A percentile compares a stretch with the other conserved stretches of the same genome.
Evolutionary conservation across 2,888 invertebrate genomes (phyloP).

Genomic region (Chymomyza procnemis): DNA sequence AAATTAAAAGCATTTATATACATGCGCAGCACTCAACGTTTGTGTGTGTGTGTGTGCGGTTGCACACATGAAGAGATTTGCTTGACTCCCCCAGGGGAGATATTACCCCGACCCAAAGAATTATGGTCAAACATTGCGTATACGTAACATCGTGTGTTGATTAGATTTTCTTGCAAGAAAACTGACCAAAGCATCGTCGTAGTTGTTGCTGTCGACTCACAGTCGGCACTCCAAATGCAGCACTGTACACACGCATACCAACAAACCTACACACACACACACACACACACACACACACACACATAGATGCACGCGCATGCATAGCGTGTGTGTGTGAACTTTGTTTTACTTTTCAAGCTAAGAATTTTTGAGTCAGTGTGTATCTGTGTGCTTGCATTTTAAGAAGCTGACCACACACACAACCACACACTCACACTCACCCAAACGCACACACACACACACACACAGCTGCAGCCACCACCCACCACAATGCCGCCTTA

Average conservation of each 20-base stretch:
- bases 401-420: slow-evolving; percentile 47
- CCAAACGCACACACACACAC: slow-evolving; percentile 31
- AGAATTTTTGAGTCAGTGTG: slow-evolving; percentile 52
- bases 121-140: slow-evolving; percentile 51
- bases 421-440: slow-evolving; percentile 31
- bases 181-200: slow-evolving; percentile 62
- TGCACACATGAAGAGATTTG: background rate
- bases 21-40: slow-evolving; percentile 1
- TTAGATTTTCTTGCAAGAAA: slow-evolving; percentile 72
- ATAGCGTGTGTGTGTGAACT: slow-evolving; percentile 26
- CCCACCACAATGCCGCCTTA: background rate
- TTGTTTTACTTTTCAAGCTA: slow-evolving; percentile 59
- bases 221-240: slow-evolving; percentile 13
- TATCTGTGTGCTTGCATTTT: slow-evolving; percentile 35
- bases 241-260: slow-evolving; percentile 15
- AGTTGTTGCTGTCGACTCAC: background rate
- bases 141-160: slow-evolving; percentile 66
- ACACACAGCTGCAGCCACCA: slow-evolving; percentile 21
- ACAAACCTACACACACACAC: slow-evolving; percentile 30
- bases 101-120: slow-evolving; percentile 3
- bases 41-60: slow-evolving; percentile 3
- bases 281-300: slow-evolving; percentile 36
- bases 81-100: background rate
- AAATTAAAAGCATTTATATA: slow-evolving; percentile 8
- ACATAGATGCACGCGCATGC: slow-evolving; percentile 23